phyloP scores from a whole-genome alignment of 2,113 vertebrate genomes.

The Notothenia coriiceps region DNA sequence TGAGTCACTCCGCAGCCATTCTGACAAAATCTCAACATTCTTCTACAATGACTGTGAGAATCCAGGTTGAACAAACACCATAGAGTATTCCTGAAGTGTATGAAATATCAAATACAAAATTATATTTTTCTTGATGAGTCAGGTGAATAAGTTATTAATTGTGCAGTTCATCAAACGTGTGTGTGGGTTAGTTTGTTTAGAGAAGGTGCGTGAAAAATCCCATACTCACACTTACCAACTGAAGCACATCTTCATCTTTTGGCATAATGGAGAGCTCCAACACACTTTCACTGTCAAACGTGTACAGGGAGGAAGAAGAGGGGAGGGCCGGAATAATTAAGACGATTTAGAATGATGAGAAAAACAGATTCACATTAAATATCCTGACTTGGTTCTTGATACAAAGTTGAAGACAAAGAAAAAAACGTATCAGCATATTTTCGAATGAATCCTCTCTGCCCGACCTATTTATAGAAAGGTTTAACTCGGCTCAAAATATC shows the following conservation, averaged over 20 bases:
- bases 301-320: slow-evolving; percentile 14
- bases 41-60: slow-evolving; percentile 26
- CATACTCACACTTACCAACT: slow-evolving; percentile 91
- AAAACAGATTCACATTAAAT: background rate
- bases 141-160: background rate
- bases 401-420: background rate
- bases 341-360: background rate
- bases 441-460: too few relatives aligned
- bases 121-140: too few relatives aligned
- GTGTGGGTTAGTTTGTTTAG: background rate
- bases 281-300: slow-evolving; percentile 87
- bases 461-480: background rate
- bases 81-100: background rate
- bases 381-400: background rate
- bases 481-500: background rate
- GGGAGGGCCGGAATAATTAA: slow-evolving; percentile 5
- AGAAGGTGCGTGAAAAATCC: slow-evolving; percentile 44
- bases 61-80: background rate
- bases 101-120: background rate
- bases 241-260: slow-evolving; percentile 96
- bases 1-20: slow-evolving; percentile 57
- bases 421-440: too few relatives aligned
- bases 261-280: slow-evolving; percentile 98
- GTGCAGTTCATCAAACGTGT: too few relatives aligned
- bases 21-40: slow-evolving; percentile 58